Conservation (phyloP, 2,888 invertebrate genomes). For the Habroteleia sp. region DNA sequence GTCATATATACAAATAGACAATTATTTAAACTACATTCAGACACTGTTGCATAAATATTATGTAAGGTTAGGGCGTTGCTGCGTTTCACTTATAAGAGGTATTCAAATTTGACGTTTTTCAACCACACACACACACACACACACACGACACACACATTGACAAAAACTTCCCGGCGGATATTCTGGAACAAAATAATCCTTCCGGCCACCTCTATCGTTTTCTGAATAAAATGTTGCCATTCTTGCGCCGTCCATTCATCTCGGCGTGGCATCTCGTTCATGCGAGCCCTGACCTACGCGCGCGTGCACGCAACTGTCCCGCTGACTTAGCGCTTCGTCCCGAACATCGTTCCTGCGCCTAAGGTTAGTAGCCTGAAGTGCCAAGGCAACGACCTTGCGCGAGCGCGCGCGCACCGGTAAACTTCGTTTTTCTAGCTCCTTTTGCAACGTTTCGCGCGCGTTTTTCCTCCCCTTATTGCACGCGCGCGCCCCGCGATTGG, state of each 20-base stretch:
- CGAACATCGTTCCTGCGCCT: conserved; percentile 45
- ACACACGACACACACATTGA: too few species aligned
- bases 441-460: conserved; percentile 1
- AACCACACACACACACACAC: too few species aligned
- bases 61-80: too few species aligned
- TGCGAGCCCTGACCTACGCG: conserved; percentile 61
- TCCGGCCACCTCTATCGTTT: neutral
- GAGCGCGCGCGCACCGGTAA: conserved; percentile 63
- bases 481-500: conserved; percentile 10
- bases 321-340: conserved; percentile 55
- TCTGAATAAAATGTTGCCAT: conserved; percentile 14
- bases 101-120: too few species aligned
- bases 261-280: conserved; percentile 41
- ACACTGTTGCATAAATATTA: too few species aligned
- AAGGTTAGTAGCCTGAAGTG: conserved; percentile 68
- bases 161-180: too few species aligned
- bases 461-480: conserved; percentile 9
- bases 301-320: conserved; percentile 58
- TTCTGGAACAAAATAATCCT: neutral
- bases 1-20: too few species aligned
- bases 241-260: conserved; percentile 41
- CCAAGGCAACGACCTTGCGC: conserved; percentile 68
- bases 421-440: conserved; percentile 63
- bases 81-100: too few species aligned
- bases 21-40: too few species aligned